Percentiles rank a stretch among this genome's conserved stretches.
Conservation (phyloP, 2,113 vertebrate species). For the Arothron firmamentum region DNA sequence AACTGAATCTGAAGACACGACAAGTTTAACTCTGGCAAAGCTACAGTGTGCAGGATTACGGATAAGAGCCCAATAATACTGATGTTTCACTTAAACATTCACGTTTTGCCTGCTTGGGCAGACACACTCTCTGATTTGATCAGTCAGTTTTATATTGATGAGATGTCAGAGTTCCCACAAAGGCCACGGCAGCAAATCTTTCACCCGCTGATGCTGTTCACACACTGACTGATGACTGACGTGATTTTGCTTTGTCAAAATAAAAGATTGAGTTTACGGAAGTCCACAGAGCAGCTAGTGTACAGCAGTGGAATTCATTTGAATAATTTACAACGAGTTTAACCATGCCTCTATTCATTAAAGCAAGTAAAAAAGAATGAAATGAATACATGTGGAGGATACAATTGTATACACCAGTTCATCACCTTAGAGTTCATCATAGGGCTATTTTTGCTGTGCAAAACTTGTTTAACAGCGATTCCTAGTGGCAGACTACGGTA, state of each 20-base stretch:
- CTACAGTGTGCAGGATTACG: background rate
- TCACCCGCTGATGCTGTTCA: constrained; percentile 15
- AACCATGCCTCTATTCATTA: no score
- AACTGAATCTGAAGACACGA: constrained; percentile 12
- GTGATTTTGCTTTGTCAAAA: constrained; percentile 2
- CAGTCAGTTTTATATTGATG: constrained; percentile 15
- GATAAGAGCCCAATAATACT: background rate
- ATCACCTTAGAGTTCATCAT: background rate
- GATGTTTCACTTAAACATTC: background rate
- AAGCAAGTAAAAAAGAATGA: no score
- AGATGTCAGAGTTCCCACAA: constrained; percentile 19
- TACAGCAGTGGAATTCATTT: background rate
- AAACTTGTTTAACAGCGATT: constrained; percentile 26
- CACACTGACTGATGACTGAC: constrained; percentile 6
- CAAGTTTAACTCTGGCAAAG: background rate
- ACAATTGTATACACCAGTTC: no score
- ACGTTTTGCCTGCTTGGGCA: background rate
- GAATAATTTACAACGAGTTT: no score
- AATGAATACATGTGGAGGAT: no score
- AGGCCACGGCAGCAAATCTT: constrained; percentile 1
- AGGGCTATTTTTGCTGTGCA: background rate
- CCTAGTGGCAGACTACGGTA: constrained; percentile 20
- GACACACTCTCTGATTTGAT: constrained; percentile 1
- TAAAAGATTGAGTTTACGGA: background rate
- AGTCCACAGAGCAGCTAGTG: background rate